Percentiles rank a stretch among this genome's conserved stretches.
Conservation (phyloP, 2,888 invertebrate species). For the Macrosiphum euphorbiae region DNA sequence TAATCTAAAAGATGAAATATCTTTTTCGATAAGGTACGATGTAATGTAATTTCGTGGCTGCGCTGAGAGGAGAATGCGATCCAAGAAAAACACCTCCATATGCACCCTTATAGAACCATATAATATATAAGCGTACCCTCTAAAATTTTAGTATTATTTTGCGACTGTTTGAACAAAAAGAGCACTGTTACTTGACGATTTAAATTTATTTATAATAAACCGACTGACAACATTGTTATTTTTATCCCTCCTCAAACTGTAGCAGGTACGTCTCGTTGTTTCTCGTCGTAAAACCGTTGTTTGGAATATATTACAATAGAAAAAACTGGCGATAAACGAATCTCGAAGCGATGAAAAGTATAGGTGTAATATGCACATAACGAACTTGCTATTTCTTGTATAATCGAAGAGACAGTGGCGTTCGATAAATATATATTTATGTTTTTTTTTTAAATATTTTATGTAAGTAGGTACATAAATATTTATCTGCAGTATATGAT, state of each 20-base stretch:
- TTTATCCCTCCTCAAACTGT: background rate
- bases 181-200: background rate
- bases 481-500: no score
- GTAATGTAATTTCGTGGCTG: background rate
- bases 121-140: background rate
- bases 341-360: background rate
- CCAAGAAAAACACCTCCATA: background rate
- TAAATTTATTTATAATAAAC: background rate
- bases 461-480: background rate
- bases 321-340: background rate
- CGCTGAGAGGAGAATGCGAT: background rate
- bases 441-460: background rate
- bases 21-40: background rate
- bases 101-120: background rate
- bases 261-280: background rate
- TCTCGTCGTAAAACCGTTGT: background rate
- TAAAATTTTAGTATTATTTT: background rate
- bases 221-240: background rate
- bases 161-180: background rate
- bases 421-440: background rate
- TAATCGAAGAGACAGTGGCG: background rate
- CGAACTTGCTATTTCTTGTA: background rate
- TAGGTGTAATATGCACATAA: background rate
- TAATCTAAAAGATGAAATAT: conserved; percentile 13
- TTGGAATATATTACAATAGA: background rate